Base-by-base conservation (phyloP, 2,888 invertebrate genomes). In the Quadriops clusia region DNA sequence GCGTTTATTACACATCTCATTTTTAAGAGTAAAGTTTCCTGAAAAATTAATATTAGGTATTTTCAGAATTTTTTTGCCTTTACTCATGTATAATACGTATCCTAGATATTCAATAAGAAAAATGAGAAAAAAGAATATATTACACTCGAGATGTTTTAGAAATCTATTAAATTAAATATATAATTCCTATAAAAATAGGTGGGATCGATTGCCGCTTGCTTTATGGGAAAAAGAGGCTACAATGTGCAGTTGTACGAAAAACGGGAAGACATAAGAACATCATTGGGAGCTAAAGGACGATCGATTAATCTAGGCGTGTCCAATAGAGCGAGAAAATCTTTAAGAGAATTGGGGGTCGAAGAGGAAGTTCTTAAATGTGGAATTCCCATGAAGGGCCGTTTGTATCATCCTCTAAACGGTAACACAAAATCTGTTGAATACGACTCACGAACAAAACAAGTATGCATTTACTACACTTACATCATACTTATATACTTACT, bases 281-380 rank as follows among this genome's bases (percentile, higher is more conserved):
- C 72, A 36, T 76, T 79, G 36, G 67, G 73, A 41, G 75, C 74
- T 0, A 67, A 73, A 29, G 97, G 97, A 0, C 72, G 89, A 30
- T 93, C 93, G 31, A 97, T 98, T 45, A 95, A 98, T 61, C 66
- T 98, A 44, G 87, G 95, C 0, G 56, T 98, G 31, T 95, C 95
- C 0, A 68, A 74, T 32, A 70, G 97, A 10, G 97, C 91, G 0
- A 69, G 87, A 26, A 72, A 74, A 24, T 91, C 94, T 0, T 63
- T 98, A 15, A 72, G 72, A 26, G 70, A 69, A 16, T 77, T 94
- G 0, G 89, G 85, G 0, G 60, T 97, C 18, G 91, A 91, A 53
- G 65, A 76, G 6, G 55, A 71, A 12, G 58, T 80, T 21, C 56
- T 74, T 9, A 54, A 72, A 16, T 78, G 83, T 43, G 90, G 86